These are phyloP conservation scores for Bombus affinis DNA, from an alignment of 1,140 invertebrate species.

Conservation along the genomic window DNA sequence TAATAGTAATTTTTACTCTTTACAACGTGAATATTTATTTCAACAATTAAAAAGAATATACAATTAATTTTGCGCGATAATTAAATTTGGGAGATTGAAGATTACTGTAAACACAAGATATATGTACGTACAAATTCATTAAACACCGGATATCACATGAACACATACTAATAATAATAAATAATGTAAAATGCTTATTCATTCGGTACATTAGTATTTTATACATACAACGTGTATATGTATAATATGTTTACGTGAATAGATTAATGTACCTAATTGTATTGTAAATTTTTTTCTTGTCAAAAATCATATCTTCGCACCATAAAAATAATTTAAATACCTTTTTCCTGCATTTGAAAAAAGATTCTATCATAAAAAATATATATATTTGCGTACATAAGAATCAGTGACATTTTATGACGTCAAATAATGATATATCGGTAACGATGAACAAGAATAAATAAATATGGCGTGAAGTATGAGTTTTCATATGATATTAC, in stretches of 20 bases:
- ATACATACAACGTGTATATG: constrained; percentile 11
- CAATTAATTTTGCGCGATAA: constrained; percentile 27
- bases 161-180: not conserved
- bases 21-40: constrained; percentile 51
- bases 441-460: constrained; percentile 67
- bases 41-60: constrained; percentile 40
- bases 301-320: constrained; percentile 8
- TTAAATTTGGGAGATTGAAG: not conserved
- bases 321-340: constrained; percentile 28
- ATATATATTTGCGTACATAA: constrained; percentile 36
- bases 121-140: not conserved
- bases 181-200: not conserved
- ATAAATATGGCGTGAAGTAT: constrained; percentile 80
- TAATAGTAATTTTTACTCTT: not conserved
- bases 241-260: not conserved
- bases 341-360: not conserved
- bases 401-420: constrained; percentile 20
- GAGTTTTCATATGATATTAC: constrained; percentile 81
- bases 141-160: constrained; percentile 3
- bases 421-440: constrained; percentile 37
- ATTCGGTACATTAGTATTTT: not conserved
- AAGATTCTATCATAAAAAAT: constrained; percentile 10
- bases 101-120: constrained; percentile 4
- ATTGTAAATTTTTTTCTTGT: not conserved
- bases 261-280: not conserved